phyloP scores from a whole-genome alignment of 2,113 vertebrate species.

The Cyprinodon variegatus region DNA sequence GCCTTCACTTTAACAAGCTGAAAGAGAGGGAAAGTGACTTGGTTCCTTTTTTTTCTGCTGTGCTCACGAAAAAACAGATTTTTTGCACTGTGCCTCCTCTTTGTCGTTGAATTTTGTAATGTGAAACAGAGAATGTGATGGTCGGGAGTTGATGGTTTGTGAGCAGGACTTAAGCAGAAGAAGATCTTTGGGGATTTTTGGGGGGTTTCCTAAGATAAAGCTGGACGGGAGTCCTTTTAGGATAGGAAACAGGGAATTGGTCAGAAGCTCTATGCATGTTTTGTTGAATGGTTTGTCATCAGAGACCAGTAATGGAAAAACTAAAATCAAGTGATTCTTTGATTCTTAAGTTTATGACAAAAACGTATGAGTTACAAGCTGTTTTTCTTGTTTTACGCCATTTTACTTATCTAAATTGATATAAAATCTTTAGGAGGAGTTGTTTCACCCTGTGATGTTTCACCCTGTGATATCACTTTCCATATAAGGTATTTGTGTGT shows the following conservation, averaged over 20 bases:
- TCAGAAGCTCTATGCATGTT: not conserved
- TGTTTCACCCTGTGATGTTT: too few species aligned
- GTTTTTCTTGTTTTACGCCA: too few species aligned
- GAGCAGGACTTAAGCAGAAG: not conserved
- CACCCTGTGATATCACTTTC: not conserved
- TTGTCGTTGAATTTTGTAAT: slow-evolving; percentile 23
- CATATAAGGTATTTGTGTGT: not conserved
- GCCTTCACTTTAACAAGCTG: slow-evolving; percentile 49
- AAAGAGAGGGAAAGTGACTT: slow-evolving; percentile 15
- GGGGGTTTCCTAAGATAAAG: too few species aligned
- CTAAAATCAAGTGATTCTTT: not conserved
- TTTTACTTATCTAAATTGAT: too few species aligned
- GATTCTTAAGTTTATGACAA: not conserved
- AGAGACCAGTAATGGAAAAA: not conserved
- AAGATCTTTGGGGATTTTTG: not conserved
- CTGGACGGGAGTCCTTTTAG: too few species aligned
- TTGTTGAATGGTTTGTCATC: not conserved
- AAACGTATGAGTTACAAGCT: not conserved
- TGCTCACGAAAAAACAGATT: slow-evolving; percentile 29
- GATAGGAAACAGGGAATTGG: not conserved
- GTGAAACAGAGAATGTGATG: slow-evolving; percentile 6
- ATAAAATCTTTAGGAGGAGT: too few species aligned
- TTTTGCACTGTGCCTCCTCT: slow-evolving; percentile 44
- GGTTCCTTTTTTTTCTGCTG: slow-evolving; percentile 23
- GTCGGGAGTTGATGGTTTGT: slow-evolving; percentile 6